phyloP scores from a whole-genome alignment of 1,140 invertebrate species.

The Drosophila bipectinata region DNA sequence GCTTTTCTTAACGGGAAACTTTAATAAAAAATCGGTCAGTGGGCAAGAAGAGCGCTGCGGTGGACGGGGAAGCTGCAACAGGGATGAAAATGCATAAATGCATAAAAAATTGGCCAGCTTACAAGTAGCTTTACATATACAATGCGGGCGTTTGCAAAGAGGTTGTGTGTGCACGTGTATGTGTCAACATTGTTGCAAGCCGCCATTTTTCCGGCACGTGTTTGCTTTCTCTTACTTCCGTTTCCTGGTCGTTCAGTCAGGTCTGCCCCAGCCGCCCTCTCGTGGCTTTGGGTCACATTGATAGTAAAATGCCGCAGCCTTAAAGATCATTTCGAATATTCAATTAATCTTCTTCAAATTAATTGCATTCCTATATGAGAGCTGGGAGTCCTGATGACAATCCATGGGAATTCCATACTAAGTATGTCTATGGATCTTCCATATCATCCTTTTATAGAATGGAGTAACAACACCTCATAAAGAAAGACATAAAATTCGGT shows the following conservation, averaged over 20 bases:
- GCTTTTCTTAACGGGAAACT: conserved; percentile 64
- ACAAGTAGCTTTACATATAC: conserved; percentile 76
- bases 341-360: conserved; percentile 16
- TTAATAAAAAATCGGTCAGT: conserved; percentile 50
- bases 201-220: conserved; percentile 72
- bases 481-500: no score
- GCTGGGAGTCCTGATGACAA: neutral
- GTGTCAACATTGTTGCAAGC: conserved; percentile 72
- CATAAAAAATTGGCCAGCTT: conserved; percentile 81
- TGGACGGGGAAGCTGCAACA: conserved; percentile 8
- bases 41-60: neutral
- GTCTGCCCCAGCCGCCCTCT: neutral
- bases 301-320: neutral
- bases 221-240: conserved; percentile 70
- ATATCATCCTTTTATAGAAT: no score
- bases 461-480: no score
- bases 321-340: conserved; percentile 7
- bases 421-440: no score
- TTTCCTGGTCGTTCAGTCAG: conserved; percentile 43
- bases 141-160: conserved; percentile 31
- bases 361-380: neutral
- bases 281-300: neutral
- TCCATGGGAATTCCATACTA: no score
- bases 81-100: conserved; percentile 74
- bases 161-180: conserved; percentile 21